Evolutionary conservation across 2,797 vertebrate species (phyloP), one percentile per base, ranked within the genome.

Genomic region (Anableps anableps): DNA sequence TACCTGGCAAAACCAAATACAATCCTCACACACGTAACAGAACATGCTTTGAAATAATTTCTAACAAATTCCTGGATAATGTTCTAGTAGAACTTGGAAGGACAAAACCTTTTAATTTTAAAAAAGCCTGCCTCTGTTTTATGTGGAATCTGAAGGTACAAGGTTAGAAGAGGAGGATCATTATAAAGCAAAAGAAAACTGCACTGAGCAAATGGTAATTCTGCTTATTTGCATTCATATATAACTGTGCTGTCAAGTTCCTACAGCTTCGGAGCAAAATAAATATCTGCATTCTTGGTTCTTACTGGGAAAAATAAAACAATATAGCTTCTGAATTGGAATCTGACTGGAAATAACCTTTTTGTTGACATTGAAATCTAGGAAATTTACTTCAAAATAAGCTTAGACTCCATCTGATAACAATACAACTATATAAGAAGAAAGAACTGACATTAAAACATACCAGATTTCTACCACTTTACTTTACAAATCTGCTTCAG

Each of bases 401-500:
- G 74, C 66, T 51, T 68, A 89, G 82, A 76, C 77, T 73, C 66
- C 6, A 62, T 84, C 58, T 80, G 76, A 83, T 88, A 73, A 72
- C 76, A 76, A 80, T 60, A 71, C 75, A 8, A 72, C 78, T 78
- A 45, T 86, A 82, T 85, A 88, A 72, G 74, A 76, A 80, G 82
- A 85, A 87, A 62, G 26, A 74, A 29, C 17, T 29, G 13, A 45
- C 41, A 71, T n/a, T 82, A 79, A 75, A 76, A 31, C 45, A 43
- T 3, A 26, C 79, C 21, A 23, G 34, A 38, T 11, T 73, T 48
- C 13, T 74, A 73, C 68, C 74, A 34, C 45, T 41, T 66, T 70
- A 79, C 66, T 60, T 60, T 74, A 48, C 53, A 45, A 76, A 72
- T 85, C 60, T 79, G 5, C 31, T 4, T 64, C 47, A 58, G 62